A percentile compares a stretch with the other conserved stretches of the same genome.
These are phyloP conservation scores for Pardalotus punctatus DNA, from an alignment of 2,113 vertebrate genomes.

Conservation along the genomic window DNA sequence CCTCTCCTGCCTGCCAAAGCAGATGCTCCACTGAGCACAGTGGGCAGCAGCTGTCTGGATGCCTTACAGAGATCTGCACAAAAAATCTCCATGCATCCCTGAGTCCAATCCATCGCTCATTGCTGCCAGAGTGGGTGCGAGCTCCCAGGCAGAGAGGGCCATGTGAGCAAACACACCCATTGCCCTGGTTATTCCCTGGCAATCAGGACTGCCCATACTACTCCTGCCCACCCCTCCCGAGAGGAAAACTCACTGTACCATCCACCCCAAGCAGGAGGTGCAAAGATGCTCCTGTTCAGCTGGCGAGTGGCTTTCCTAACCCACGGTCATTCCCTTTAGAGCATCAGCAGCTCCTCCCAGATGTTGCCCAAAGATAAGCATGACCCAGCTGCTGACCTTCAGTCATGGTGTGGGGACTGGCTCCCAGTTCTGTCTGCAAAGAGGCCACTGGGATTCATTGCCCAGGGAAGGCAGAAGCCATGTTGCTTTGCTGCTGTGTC, in stretches of 20 bases:
- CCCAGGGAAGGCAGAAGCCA: background rate
- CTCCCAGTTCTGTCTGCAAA: background rate
- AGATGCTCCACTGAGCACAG: slow-evolving; percentile 18
- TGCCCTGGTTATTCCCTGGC: background rate
- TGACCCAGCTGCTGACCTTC: background rate
- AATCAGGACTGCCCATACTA: background rate
- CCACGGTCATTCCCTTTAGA: background rate
- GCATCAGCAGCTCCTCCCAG: background rate
- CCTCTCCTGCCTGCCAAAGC: slow-evolving; percentile 4
- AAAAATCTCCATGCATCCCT: background rate
- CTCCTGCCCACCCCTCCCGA: background rate
- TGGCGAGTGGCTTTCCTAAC: background rate
- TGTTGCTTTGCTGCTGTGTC: background rate
- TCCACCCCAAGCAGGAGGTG: background rate
- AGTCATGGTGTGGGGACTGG: rapidly evolving
- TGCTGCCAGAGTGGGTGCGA: background rate
- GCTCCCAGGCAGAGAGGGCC: background rate
- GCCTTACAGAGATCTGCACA: background rate
- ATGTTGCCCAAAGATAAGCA: background rate
- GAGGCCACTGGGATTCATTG: background rate
- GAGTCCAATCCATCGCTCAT: background rate
- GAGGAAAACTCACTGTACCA: background rate
- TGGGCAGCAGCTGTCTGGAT: slow-evolving; percentile 3
- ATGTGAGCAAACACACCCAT: background rate
- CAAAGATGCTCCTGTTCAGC: background rate